These are phyloP conservation scores for Reinhardtius hippoglossoides DNA, from an alignment of 2,113 vertebrate species.

Conservation along the genomic window DNA sequence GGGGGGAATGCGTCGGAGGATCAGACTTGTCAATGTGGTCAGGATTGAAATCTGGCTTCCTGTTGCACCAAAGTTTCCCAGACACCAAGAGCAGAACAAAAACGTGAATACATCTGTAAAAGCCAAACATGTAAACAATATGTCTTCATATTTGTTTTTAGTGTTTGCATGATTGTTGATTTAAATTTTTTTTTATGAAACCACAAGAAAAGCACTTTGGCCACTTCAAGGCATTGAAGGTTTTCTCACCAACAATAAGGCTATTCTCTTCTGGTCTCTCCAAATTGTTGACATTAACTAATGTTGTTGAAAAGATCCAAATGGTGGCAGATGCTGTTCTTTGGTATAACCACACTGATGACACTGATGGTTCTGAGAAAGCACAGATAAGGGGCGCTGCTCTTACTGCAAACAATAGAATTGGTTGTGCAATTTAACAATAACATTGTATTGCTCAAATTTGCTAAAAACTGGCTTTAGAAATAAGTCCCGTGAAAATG, in stretches of 20 bases:
- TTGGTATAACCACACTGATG: neutral
- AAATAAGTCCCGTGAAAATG: neutral
- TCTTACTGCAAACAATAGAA: neutral
- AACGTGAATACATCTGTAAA: slow-evolving; percentile 10
- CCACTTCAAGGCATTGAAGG: neutral
- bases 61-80: slow-evolving; percentile 28
- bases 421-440: too few relatives aligned
- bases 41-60: slow-evolving; percentile 21
- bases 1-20: slow-evolving; percentile 1
- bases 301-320: neutral
- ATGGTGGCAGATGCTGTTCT: neutral
- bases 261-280: neutral
- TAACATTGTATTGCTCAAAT: too few relatives aligned
- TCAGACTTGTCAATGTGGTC: slow-evolving; percentile 6
- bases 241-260: neutral
- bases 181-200: neutral
- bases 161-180: neutral
- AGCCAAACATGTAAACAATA: slow-evolving; percentile 22
- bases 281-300: neutral
- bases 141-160: slow-evolving; percentile 14
- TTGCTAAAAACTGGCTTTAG: too few relatives aligned
- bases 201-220: slow-evolving; percentile 17
- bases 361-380: neutral
- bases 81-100: slow-evolving; percentile 5
- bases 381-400: neutral